These are phyloP conservation scores for Sinopyrophorus schimmeli DNA, from an alignment of 2,888 invertebrate species.

Conservation along the genomic window DNA sequence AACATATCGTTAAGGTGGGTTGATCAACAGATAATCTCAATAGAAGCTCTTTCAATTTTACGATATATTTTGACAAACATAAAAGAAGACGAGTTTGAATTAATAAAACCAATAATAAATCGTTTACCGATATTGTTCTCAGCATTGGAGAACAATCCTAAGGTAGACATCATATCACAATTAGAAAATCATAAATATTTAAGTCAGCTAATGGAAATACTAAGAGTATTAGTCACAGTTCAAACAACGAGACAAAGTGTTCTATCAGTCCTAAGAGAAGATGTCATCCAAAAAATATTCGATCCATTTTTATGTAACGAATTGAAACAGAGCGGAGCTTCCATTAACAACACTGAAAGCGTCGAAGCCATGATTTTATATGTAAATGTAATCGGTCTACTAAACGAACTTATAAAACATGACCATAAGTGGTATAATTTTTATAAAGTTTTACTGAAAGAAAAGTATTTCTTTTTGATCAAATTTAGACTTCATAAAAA, in stretches of 20 bases:
- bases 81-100: slow-evolving; percentile 34
- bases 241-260: slow-evolving; percentile 49
- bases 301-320: slow-evolving; percentile 49
- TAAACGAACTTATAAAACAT: slow-evolving; percentile 56
- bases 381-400: slow-evolving; percentile 56
- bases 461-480: slow-evolving; percentile 46
- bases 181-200: slow-evolving; percentile 52
- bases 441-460: slow-evolving; percentile 38
- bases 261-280: slow-evolving; percentile 51
- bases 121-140: slow-evolving; percentile 55
- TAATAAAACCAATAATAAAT: slow-evolving; percentile 46
- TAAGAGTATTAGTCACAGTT: slow-evolving; percentile 54
- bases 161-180: slow-evolving; percentile 40
- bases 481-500: too few relatives aligned
- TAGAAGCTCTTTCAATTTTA: slow-evolving; percentile 55
- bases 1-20: slow-evolving; percentile 58
- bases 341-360: slow-evolving; percentile 43
- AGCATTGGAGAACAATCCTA: slow-evolving; percentile 50
- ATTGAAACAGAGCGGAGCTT: slow-evolving; percentile 37
- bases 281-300: slow-evolving; percentile 53
- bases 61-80: slow-evolving; percentile 52
- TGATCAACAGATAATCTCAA: slow-evolving; percentile 54
- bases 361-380: slow-evolving; percentile 56
- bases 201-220: slow-evolving; percentile 56
- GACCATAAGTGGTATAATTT: slow-evolving; percentile 38